Base-by-base conservation (phyloP, 2,113 vertebrate genomes). In the Malurus cyaneus region DNA sequence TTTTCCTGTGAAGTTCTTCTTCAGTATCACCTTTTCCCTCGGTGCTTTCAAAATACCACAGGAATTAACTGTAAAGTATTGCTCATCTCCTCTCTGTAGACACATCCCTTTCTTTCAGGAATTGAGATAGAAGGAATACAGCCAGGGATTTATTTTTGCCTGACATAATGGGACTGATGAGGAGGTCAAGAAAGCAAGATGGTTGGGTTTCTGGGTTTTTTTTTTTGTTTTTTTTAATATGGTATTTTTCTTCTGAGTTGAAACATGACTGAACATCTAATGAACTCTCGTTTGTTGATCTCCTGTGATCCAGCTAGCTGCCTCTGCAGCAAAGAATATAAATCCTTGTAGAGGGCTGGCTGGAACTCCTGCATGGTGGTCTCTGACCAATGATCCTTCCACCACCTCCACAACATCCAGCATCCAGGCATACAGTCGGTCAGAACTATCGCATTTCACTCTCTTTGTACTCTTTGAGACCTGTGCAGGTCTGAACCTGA, bases 321-420 rank as follows among this genome's bases (percentile, higher is more conserved):
- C 23, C 32, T 28, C 47, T 1, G 0, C 80, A 74, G 61, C 65
- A 61, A 71, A 34, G 26, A 70, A 54, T 12, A 29, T 15, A 80
- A 83, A 87, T 60, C 18, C 26, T 60, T 54, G 25, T 29, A 64
- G 41, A 73, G 1, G 39, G 25, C 17, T 56, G 57, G 18, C 29
- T 60, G 24, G 7, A 52, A 52, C 9, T 77, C 29, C 65, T 0
- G 1, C 32, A n/a, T n/a, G n/a, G n/a, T n/a, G n/a, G n/a, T n/a
- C n/a, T n/a, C n/a, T n/a, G n/a, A n/a, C n/a, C n/a, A n/a, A 2
- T 8, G 6, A 46, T 53, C 49, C 49, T 67, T 72, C 29, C n/a
- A n/a, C 32, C 25, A 47, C 4, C 9, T 6, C 4, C 18, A 23
- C 0, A 0, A 28, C 44, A 72, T 11, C 7, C 53, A 39, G 20